Evolutionary conservation across 2,797 vertebrate species (phyloP).

Genomic region (Hoplostethus atlanticus): DNA sequence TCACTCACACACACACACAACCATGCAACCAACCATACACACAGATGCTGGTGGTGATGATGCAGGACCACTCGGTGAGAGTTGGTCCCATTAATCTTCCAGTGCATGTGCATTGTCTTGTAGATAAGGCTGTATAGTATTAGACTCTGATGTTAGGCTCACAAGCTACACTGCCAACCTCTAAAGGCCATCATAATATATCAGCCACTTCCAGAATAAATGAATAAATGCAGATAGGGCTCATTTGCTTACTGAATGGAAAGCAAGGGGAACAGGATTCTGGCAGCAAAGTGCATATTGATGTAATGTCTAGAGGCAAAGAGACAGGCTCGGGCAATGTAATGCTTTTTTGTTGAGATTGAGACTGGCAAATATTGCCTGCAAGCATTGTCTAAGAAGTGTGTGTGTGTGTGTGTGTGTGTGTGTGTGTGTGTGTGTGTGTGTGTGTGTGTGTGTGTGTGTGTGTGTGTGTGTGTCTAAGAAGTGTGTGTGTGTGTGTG

Average conservation of each 20-base stretch:
- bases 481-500: too few relatives aligned
- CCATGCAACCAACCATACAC: background rate
- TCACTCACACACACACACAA: background rate
- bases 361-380: constrained; percentile 50
- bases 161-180: constrained; percentile 35
- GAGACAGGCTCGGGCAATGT: background rate
- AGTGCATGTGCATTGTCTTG: constrained; percentile 19
- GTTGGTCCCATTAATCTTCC: constrained; percentile 48
- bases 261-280: constrained; percentile 14
- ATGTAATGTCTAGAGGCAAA: constrained; percentile 33
- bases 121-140: constrained; percentile 31
- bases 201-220: background rate
- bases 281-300: constrained; percentile 18
- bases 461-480: constrained; percentile 1
- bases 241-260: background rate
- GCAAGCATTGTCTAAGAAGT: constrained; percentile 45
- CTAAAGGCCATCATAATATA: constrained; percentile 54
- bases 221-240: constrained; percentile 21
- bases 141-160: constrained; percentile 47
- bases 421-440: too few relatives aligned
- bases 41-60: background rate
- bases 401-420: background rate
- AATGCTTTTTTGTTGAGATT: constrained; percentile 30
- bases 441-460: too few relatives aligned
- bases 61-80: constrained; percentile 25